Percentiles rank a stretch among this genome's conserved stretches.
These are phyloP conservation scores for Tenthredo distinguenda DNA, from an alignment of 2,888 invertebrate genomes.

Conservation along the genomic window DNA sequence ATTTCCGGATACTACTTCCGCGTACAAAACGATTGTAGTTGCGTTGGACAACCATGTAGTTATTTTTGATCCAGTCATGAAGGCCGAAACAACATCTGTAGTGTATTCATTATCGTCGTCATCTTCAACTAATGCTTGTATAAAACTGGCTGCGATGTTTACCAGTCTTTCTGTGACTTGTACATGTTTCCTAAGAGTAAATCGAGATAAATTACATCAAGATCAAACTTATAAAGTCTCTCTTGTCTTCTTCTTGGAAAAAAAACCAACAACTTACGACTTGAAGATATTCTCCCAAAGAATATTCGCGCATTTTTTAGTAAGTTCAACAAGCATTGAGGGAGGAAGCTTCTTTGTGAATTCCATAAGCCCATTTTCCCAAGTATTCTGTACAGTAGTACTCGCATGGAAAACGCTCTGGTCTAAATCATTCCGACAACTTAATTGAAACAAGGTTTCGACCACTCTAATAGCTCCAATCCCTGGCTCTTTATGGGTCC, in stretches of 20 bases:
- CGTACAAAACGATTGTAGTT: slow-evolving; percentile 69
- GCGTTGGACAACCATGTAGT: slow-evolving; percentile 67
- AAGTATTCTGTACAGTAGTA: slow-evolving; percentile 62
- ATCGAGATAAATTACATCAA: background rate
- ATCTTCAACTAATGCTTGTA: slow-evolving; percentile 64
- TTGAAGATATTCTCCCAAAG: slow-evolving; percentile 71
- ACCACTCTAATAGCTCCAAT: slow-evolving; percentile 65
- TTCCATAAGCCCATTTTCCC: slow-evolving; percentile 67
- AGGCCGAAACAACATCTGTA: slow-evolving; percentile 63
- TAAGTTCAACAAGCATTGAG: slow-evolving; percentile 67
- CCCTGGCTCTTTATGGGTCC: slow-evolving; percentile 63
- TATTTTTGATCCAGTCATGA: slow-evolving; percentile 67
- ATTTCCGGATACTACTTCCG: slow-evolving; percentile 72
- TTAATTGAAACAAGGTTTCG: slow-evolving; percentile 68
- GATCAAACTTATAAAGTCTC: slow-evolving; percentile 43
- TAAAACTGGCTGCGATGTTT: slow-evolving; percentile 66
- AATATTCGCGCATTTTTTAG: slow-evolving; percentile 70
- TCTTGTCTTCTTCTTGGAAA: slow-evolving; percentile 17
- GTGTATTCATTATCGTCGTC: slow-evolving; percentile 48
- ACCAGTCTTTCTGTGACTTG: slow-evolving; percentile 62
- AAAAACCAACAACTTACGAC: slow-evolving; percentile 61
- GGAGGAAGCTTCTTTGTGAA: slow-evolving; percentile 61
- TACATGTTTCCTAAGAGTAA: slow-evolving; percentile 56
- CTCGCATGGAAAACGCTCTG: slow-evolving; percentile 54
- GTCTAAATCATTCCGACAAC: slow-evolving; percentile 60